phyloP scores from a whole-genome alignment of 2,888 invertebrate species.

The Andrena marginata region DNA sequence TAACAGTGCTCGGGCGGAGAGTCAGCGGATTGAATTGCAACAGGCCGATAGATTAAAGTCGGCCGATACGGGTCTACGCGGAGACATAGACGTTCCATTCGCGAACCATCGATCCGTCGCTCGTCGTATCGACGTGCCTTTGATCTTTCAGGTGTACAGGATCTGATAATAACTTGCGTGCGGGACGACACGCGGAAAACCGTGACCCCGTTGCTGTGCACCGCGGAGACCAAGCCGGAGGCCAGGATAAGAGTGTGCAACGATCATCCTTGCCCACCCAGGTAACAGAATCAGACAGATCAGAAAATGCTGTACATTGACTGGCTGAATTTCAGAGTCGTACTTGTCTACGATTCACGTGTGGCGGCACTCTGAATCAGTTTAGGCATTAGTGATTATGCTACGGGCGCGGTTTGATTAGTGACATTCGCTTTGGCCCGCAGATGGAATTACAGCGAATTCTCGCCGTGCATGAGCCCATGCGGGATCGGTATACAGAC shows the following conservation, averaged over 20 bases:
- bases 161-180: constrained; percentile 95
- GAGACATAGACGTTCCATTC: neutral
- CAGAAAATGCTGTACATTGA: neutral
- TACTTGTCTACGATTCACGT: too few relatives aligned
- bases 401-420: neutral
- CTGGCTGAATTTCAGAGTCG: too few relatives aligned
- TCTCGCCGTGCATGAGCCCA: constrained; percentile 95
- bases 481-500: constrained; percentile 98
- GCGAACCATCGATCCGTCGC: neutral
- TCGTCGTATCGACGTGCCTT: neutral
- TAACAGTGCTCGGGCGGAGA: constrained; percentile 36
- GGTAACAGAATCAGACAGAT: constrained; percentile 85
- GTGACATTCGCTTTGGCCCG: constrained; percentile 3
- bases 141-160: constrained; percentile 87
- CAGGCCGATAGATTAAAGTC: constrained; percentile 41
- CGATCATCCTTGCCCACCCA: constrained; percentile 97
- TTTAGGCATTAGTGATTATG: too few relatives aligned
- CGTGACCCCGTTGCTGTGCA: constrained; percentile 95
- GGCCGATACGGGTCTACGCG: constrained; percentile 13
- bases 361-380: too few relatives aligned
- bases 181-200: constrained; percentile 94
- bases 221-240: constrained; percentile 94
- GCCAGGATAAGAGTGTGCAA: constrained; percentile 96
- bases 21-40: constrained; percentile 38
- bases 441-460: constrained; percentile 96